phyloP scores from a whole-genome alignment of 1,140 invertebrate species.

The Drosophila sechellia region DNA sequence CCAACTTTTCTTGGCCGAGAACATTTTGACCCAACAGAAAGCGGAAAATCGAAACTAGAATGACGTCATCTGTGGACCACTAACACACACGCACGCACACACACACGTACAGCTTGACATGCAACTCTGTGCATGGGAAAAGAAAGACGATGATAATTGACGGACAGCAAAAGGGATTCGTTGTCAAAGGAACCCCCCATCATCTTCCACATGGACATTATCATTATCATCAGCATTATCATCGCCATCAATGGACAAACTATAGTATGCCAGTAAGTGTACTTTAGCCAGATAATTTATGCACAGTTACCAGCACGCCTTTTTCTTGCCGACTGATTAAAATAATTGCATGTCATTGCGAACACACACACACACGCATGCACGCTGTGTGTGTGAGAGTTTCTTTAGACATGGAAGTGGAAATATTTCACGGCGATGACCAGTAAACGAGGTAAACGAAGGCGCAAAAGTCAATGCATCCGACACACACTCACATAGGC shows the following conservation, averaged over 20 bases:
- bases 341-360: conserved; percentile 49
- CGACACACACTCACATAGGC: conserved; percentile 2
- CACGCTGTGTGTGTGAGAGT: neutral
- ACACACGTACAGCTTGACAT: neutral
- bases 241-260: neutral
- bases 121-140: neutral
- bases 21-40: neutral
- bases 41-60: conserved; percentile 15
- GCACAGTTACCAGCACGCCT: conserved; percentile 40
- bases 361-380: neutral
- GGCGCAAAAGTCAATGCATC: conserved; percentile 41
- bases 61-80: conserved; percentile 13
- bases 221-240: conserved; percentile 1
- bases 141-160: conserved; percentile 17
- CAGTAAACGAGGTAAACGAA: conserved; percentile 22
- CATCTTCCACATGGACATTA: neutral
- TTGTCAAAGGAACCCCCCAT: conserved; percentile 7
- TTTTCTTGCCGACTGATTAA: conserved; percentile 29
- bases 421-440: conserved; percentile 35
- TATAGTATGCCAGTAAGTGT: neutral
- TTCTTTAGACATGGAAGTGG: conserved; percentile 17
- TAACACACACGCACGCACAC: neutral
- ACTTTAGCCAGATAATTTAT: conserved; percentile 32
- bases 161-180: conserved; percentile 6
- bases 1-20: conserved; percentile 20